Percentiles rank a stretch among this genome's conserved stretches.
These are phyloP conservation scores for Pachymerium ferrugineum DNA, from an alignment of 2,888 invertebrate genomes.

Conservation along the genomic window DNA sequence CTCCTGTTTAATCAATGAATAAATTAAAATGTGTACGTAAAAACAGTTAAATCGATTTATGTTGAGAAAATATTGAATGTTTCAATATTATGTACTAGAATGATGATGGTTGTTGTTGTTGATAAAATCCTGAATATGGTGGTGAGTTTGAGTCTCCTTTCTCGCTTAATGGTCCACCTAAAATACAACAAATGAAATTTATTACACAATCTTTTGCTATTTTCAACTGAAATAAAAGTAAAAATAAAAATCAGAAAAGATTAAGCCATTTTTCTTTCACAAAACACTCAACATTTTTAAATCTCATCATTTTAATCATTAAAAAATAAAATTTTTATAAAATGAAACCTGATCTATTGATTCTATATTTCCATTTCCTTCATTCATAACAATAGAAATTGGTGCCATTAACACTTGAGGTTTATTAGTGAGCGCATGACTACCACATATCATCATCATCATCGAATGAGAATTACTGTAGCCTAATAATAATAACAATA, in stretches of 20 bases:
- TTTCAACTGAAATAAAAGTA: neutral
- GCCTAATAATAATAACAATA: neutral
- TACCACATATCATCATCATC: neutral
- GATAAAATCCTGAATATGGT: neutral
- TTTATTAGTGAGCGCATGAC: neutral
- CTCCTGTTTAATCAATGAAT: too few relatives aligned
- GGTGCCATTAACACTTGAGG: slow-evolving; percentile 9
- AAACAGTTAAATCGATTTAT: too few relatives aligned
- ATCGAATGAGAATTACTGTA: neutral
- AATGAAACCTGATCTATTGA: neutral
- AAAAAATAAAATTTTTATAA: too few relatives aligned
- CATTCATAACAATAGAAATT: slow-evolving; percentile 25
- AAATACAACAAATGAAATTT: neutral
- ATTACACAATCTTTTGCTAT: too few relatives aligned
- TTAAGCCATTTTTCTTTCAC: too few relatives aligned
- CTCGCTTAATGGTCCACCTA: neutral
- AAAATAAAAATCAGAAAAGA: neutral
- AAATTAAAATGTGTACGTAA: too few relatives aligned
- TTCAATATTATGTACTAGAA: neutral
- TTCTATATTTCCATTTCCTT: neutral
- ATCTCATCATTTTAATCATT: too few relatives aligned
- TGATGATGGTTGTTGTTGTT: too few relatives aligned
- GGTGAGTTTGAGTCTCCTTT: neutral
- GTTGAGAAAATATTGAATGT: too few relatives aligned
- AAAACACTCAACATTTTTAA: too few relatives aligned